A percentile compares a stretch with the other conserved stretches of the same genome.
phyloP scores from a whole-genome alignment of 2,888 invertebrate genomes.

The Eurytoma californica region DNA sequence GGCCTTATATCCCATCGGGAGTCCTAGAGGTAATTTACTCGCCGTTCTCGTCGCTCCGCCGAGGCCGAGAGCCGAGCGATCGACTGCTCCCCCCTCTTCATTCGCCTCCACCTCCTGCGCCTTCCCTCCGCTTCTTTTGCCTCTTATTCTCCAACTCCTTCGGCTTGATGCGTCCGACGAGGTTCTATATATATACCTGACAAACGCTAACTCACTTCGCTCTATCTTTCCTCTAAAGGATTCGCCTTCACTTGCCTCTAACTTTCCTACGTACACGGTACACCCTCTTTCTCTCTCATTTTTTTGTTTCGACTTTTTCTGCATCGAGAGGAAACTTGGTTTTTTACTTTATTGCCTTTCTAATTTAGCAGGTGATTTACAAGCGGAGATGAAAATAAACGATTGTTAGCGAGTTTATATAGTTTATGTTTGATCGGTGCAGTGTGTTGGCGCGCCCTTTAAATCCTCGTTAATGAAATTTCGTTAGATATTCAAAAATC shows the following conservation, averaged over 20 bases:
- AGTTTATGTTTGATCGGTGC: no score
- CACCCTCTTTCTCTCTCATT: no score
- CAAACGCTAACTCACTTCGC: constrained; percentile 36
- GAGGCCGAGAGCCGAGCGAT: constrained; percentile 43
- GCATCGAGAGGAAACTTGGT: not conserved
- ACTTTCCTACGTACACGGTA: not conserved
- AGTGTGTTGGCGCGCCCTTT: no score
- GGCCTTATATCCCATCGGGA: constrained; percentile 55
- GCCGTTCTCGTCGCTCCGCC: constrained; percentile 62
- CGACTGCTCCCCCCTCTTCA: constrained; percentile 57
- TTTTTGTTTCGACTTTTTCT: not conserved
- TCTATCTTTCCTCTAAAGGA: constrained; percentile 24
- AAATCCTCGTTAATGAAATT: no score
- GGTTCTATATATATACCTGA: constrained; percentile 29
- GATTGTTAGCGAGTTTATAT: not conserved
- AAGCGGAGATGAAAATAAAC: not conserved
- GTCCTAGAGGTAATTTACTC: constrained; percentile 68
- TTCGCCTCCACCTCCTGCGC: constrained; percentile 15
- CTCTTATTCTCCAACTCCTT: constrained; percentile 23
- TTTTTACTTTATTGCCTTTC: constrained; percentile 9
- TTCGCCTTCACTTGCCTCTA: constrained; percentile 22
- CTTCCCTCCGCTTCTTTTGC: constrained; percentile 9
- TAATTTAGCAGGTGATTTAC: constrained; percentile 13
- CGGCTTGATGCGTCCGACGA: constrained; percentile 48
- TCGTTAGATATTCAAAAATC: no score